A percentile compares a stretch with the other conserved stretches of the same genome.
phyloP scores from a whole-genome alignment of 2,888 invertebrate genomes.

The Phasia obesa region DNA sequence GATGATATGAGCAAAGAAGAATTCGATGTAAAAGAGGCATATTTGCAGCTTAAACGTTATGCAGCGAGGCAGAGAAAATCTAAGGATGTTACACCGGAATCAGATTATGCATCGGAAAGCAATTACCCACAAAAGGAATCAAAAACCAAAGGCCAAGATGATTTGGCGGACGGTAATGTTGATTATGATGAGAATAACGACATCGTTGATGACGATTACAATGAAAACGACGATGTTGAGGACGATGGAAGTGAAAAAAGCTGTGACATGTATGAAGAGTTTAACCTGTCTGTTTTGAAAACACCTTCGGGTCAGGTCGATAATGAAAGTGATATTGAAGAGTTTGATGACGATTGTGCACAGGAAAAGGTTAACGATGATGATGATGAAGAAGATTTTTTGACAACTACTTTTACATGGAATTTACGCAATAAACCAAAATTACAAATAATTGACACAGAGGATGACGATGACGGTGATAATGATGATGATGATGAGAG shows the following conservation, averaged over 20 bases:
- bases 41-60: slow-evolving; percentile 59
- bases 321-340: slow-evolving; percentile 42
- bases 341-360: slow-evolving; percentile 49
- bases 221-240: slow-evolving; percentile 46
- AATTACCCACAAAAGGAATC: slow-evolving; percentile 73
- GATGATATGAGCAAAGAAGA: slow-evolving; percentile 64
- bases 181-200: slow-evolving; percentile 60
- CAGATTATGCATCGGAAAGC: slow-evolving; percentile 81
- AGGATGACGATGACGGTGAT: too few species aligned
- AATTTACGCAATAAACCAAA: slow-evolving; percentile 79
- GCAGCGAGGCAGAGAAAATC: slow-evolving; percentile 57
- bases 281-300: slow-evolving; percentile 70
- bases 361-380: slow-evolving; percentile 31
- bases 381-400: slow-evolving; percentile 76
- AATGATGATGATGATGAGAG: not conserved
- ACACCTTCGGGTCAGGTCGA: slow-evolving; percentile 20
- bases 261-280: slow-evolving; percentile 59
- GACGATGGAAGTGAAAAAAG: slow-evolving; percentile 42
- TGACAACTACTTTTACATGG: slow-evolving; percentile 80
- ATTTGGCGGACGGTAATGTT: slow-evolving; percentile 22
- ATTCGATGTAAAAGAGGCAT: slow-evolving; percentile 59
- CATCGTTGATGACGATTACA: slow-evolving; percentile 29
- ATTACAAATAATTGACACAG: slow-evolving; percentile 73
- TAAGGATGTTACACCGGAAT: slow-evolving; percentile 80
- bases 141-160: slow-evolving; percentile 68